Evolutionary conservation across 92 coral and sea anemone genomes (phyloP), one percentile per base, ranked within the genome.

Genomic region (Isaurus tuberculatus): DNA sequence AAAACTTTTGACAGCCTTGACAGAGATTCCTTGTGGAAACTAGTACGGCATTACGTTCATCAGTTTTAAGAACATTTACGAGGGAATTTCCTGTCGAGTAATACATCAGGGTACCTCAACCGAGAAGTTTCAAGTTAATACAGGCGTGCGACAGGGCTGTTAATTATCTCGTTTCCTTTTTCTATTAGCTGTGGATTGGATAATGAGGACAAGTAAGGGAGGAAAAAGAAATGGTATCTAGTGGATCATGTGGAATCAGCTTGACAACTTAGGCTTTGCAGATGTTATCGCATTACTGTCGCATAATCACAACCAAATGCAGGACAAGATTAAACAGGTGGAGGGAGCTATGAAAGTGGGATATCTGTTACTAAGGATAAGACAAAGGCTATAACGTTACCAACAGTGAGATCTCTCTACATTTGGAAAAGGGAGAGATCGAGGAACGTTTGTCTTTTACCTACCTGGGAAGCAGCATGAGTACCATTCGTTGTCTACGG

Each of bases 151-250:
- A 16, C 66, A 72, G 51, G 68, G 79, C 42, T 72, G 66, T 20
- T 72, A 8, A 40, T 72, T 72, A 2, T 72, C 79, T n/a, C 79
- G 69, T 0, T 72, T 72, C 51, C 79, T 72, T 7, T 72, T 72
- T 72, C 20, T 72, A 27, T 16, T 72, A 40, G 79, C 0, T 4
- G 79, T 5, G 25, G 79, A 72, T 28, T 72, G 79, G 66, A 72
- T 72, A 8, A 72, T 72, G 79, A 72, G 0, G 79, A 2, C 28
- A 72, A 72, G 79, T 19, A 15, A 13, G 44, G 79, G 30, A 30
- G 66, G 66, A 72, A 72, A n/a, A 30, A 72, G 44, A 72, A 72
- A 72, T 72, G 79, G 79, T 19, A 72, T 28, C 79, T 68, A 72
- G 2, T 30, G 42, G 16, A 72, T 68, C 16, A 5, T 72, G 79